Base-by-base conservation (phyloP, 1,140 invertebrate genomes). In the Eupristina koningsbergeri region DNA sequence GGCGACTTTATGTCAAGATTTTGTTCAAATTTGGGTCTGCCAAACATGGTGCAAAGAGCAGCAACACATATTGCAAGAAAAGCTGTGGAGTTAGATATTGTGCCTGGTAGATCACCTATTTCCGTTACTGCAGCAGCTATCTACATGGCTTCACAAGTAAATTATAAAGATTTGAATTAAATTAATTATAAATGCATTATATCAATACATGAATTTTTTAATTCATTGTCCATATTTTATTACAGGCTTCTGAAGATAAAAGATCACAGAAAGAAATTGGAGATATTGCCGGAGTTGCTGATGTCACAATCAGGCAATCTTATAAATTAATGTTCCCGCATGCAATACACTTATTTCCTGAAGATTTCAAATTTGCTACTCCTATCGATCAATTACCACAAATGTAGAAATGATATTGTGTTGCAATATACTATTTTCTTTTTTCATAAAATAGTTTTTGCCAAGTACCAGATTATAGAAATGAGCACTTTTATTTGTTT, bases 61-160 rank as follows among this genome's bases (percentile, higher is more conserved):
- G 99, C 99, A 0, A 99, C 98, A 13, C 96, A 99, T 89, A 99
- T 99, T 89, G 99, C 99, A 0, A 94, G 96, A 85, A 98, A 98
- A 91, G 98, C 99, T 71, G 98, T 98, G 0, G 98, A 99, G 89
- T 92, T 99, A 89, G 98, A 99, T 89, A 97, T 99, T 89, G 98
- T 99, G 19, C 97, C 99, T 84, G 99, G 99, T n/a, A 95, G 98
- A 89, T 99, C 98, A 86, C 99, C 99, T 0, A 99, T 99, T 86
- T 99, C 98, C 0, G 98, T 99, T 3, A 98, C 99, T 0, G 99
- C 99, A 53, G 99, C 99, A 71, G 98, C 99, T 73, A 99, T 99
- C 89, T 99, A 99, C 89, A 99, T 99, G 98, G 99, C 99, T 1
- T 99, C 98, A 63, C 98, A 98, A 93, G 96, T 96, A 92, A 84